Evolutionary conservation across 1,140 invertebrate genomes (phyloP).

Genomic region (Dufourea novaeangliae): DNA sequence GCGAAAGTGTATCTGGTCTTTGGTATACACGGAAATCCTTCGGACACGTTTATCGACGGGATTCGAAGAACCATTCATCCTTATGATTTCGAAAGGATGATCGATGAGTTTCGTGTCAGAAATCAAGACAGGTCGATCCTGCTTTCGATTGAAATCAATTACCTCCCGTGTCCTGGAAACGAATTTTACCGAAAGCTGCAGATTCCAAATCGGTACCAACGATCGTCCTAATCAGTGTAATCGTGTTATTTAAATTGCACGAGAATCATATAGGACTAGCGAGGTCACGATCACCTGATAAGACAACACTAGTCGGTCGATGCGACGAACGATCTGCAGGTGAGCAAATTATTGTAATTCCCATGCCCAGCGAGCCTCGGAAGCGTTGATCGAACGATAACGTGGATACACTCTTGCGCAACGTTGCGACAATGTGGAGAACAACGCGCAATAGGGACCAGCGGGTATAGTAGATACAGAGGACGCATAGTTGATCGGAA

Average conservation of each 20-base stretch:
- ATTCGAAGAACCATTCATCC: background rate
- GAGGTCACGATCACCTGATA: no score
- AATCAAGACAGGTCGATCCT: background rate
- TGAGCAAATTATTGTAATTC: no score
- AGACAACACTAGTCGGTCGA: background rate
- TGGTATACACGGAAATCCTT: background rate
- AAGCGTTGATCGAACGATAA: background rate
- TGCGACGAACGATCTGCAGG: background rate
- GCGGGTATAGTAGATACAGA: background rate
- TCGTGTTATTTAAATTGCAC: background rate
- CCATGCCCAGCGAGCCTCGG: background rate
- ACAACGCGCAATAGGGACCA: background rate
- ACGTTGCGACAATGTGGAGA: background rate
- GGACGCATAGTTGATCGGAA: background rate
- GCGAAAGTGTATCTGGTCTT: background rate
- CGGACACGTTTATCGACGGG: background rate
- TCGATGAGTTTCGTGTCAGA: background rate
- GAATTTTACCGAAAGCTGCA: background rate
- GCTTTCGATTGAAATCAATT: slow-evolving; percentile 13
- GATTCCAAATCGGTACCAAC: background rate
- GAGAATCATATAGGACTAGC: background rate
- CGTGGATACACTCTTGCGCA: background rate
- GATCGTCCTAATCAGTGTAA: background rate
- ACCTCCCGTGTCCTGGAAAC: background rate
- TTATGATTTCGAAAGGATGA: background rate